phyloP scores from a whole-genome alignment of 2,113 vertebrate genomes.

The Atrichornis clamosus region DNA sequence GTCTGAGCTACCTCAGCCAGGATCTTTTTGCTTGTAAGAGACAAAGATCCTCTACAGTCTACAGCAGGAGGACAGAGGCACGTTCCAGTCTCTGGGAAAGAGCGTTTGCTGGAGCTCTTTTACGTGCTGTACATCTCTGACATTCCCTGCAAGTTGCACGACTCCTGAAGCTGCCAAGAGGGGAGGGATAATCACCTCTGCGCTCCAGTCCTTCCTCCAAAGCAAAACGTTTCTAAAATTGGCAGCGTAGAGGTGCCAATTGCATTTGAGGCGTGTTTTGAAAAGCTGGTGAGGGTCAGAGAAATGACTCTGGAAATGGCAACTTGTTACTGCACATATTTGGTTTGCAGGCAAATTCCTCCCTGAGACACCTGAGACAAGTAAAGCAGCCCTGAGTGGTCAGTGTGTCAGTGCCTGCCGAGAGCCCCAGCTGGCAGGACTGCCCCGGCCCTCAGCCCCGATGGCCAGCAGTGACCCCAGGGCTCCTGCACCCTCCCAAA shows the following conservation, averaged over 20 bases:
- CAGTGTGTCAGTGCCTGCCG: not conserved
- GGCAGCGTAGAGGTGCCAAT: not conserved
- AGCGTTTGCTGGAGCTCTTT: not conserved
- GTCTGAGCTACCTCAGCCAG: not conserved
- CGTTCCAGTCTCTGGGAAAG: not conserved
- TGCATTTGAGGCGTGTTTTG: not conserved
- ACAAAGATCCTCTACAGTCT: not conserved
- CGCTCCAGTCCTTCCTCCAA: slow-evolving; percentile 25
- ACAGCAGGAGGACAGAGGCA: not conserved
- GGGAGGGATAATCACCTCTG: slow-evolving; percentile 37
- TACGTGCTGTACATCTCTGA: slow-evolving; percentile 5
- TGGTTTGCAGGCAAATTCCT: not conserved
- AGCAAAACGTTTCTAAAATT: slow-evolving; percentile 45
- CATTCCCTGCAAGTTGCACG: not conserved
- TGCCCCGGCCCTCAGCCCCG: not conserved
- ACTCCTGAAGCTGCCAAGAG: slow-evolving; percentile 21
- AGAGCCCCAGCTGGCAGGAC: not conserved
- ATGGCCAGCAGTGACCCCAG: not conserved
- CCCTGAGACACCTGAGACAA: not conserved
- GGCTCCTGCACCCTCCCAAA: rapidly evolving
- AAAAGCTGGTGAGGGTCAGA: slow-evolving; percentile 21
- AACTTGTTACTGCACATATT: not conserved
- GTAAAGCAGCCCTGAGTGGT: not conserved
- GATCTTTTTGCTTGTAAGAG: slow-evolving; percentile 1
- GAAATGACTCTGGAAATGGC: slow-evolving; percentile 14